Base-by-base conservation (phyloP, 2,888 invertebrate species). In the Euplagia quadripunctaria region DNA sequence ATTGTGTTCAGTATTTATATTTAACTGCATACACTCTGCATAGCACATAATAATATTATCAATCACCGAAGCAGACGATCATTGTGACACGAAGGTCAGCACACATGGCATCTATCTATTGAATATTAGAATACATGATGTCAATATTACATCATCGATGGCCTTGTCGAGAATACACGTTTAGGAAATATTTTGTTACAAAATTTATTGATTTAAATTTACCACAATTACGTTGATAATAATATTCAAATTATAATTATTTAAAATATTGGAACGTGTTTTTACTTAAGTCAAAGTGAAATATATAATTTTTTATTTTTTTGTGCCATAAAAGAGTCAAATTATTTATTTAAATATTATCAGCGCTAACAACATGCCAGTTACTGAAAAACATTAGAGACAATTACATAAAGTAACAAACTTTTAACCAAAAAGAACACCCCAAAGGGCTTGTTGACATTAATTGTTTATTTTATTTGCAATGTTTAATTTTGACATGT, bases 131-230 rank as follows among this genome's bases (percentile, higher is more conserved):
- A 72, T 42, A 64, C 76, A 84, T 91, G 91, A 92, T 90, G 91
- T 91, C 90, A 91, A 90, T 84, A 87, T 93, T 90, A 89, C 92
- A 89, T 93, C 93, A 93, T 75, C 89, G 72, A 42, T 78, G 85
- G 82, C 88, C 88, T 87, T 88, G 87, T 77, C 67, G 31, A 49
- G 58, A 66, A 85, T 84, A 86, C 84, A 76, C 73, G 85, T 86
- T 87, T 82, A 81, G 79, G 14, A n/a, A 82, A 70, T 14, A 70
- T 78, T 77, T 75, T 76, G 20, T 17, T 67, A 6, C 49, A 65
- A 55, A 73, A 70, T 75, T 42, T 72, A 69, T 58, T 69, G 46
- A 63, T 65, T 64, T 65, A 20, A 65, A 73, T 42, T 43, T 41
- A 64, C 64, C n/a, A 42, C 43, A 17, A 42, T 17, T 31, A 14